These are phyloP conservation scores for Ammodytes dubius DNA, from an alignment of 2,113 vertebrate species.

Conservation along the genomic window DNA sequence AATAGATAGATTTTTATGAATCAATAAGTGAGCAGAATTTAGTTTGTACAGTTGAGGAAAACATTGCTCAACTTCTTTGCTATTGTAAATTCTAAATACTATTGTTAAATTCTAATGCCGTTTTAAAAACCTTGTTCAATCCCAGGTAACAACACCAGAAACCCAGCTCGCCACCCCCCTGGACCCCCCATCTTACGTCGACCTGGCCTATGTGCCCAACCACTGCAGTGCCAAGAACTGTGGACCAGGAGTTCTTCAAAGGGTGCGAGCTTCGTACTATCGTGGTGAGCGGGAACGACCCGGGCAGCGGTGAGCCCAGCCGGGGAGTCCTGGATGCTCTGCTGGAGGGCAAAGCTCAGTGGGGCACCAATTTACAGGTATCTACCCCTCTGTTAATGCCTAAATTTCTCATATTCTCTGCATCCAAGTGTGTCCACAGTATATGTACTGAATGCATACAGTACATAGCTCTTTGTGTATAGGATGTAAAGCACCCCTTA, in stretches of 20 bases:
- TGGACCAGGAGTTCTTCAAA: conserved; percentile 97
- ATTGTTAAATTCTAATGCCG: neutral
- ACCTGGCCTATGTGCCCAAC: conserved; percentile 98
- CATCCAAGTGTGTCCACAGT: neutral
- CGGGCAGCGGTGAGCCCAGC: conserved; percentile 93
- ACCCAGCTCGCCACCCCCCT: conserved; percentile 66
- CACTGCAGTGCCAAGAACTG: conserved; percentile 98
- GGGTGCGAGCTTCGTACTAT: conserved; percentile 94
- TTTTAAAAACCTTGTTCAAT: conserved; percentile 23
- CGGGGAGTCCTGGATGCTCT: conserved; percentile 94
- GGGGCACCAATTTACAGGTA: conserved; percentile 98
- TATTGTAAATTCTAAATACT: neutral
- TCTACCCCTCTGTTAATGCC: neutral
- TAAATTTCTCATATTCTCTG: neutral
- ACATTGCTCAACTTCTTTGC: neutral
- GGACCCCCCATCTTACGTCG: conserved; percentile 94
- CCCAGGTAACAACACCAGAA: conserved; percentile 81
- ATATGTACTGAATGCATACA: neutral
- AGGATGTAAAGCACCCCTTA: too few relatives aligned
- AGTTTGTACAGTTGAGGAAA: neutral
- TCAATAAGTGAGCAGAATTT: neutral
- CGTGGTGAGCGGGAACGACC: conserved; percentile 96
- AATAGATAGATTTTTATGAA: neutral
- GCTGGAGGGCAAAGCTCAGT: conserved; percentile 96
- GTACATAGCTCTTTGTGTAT: too few relatives aligned